Evolutionary conservation across 2,113 vertebrate species (phyloP).

Genomic region (Nothoprocta pentlandii): DNA sequence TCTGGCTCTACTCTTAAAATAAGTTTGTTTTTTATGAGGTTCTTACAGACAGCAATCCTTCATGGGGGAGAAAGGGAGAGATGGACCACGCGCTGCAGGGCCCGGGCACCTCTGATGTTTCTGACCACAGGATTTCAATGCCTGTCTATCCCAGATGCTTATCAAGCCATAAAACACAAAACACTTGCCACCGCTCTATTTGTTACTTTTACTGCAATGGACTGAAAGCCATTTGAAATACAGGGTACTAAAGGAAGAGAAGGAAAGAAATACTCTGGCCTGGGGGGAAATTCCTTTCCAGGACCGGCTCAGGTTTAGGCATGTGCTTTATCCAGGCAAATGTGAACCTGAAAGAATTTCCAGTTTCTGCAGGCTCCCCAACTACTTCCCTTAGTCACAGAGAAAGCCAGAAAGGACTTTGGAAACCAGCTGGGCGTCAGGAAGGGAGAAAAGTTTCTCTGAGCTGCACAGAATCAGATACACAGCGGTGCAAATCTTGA

Average conservation of each 20-base stretch:
- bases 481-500: neutral
- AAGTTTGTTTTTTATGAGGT: neutral
- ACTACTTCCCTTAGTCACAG: neutral
- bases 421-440: neutral
- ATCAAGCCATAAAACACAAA: neutral
- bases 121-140: neutral
- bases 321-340: neutral
- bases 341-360: neutral
- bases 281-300: neutral
- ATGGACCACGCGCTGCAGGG: accelerated
- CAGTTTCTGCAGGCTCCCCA: neutral
- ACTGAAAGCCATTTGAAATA: neutral
- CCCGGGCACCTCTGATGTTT: neutral
- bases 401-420: neutral
- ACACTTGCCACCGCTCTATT: neutral
- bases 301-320: neutral
- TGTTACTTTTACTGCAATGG: neutral
- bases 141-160: neutral
- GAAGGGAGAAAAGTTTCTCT: neutral
- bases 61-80: neutral
- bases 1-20: neutral
- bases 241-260: neutral
- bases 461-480: neutral
- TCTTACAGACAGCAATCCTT: neutral
- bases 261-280: neutral